A percentile compares a stretch with the other conserved stretches of the same genome.
Conservation (phyloP, 2,797 vertebrate species). For the Mormyrus hasselquistii region DNA sequence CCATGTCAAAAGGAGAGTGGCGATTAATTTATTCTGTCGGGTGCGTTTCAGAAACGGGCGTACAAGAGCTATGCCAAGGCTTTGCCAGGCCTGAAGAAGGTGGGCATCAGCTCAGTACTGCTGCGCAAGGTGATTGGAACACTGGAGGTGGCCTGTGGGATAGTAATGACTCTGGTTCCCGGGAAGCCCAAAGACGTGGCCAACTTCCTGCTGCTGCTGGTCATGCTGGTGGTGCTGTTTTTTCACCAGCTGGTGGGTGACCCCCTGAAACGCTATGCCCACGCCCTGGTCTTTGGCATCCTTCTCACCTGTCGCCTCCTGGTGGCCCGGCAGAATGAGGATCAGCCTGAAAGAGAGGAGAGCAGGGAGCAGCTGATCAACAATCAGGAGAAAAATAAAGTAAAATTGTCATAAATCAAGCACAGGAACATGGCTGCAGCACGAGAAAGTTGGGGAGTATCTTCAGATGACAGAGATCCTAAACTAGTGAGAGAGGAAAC, state of each 20-base stretch:
- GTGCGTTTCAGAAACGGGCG: constrained; percentile 82
- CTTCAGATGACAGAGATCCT: constrained; percentile 46
- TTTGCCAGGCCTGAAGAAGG: constrained; percentile 86
- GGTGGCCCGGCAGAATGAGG: constrained; percentile 91
- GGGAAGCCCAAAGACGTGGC: constrained; percentile 92
- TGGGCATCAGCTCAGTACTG: constrained; percentile 90
- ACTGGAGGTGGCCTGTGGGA: constrained; percentile 86
- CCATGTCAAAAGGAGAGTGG: neutral
- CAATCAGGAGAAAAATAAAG: constrained; percentile 86
- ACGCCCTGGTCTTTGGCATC: constrained; percentile 96
- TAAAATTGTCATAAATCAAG: constrained; percentile 81
- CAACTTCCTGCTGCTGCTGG: constrained; percentile 90
- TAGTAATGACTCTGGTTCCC: constrained; percentile 89
- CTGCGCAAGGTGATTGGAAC: constrained; percentile 94
- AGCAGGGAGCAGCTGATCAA: constrained; percentile 66
- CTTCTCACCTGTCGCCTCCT: constrained; percentile 93
- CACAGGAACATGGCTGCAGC: constrained; percentile 13
- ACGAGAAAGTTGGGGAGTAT: constrained; percentile 30
- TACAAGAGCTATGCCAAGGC: constrained; percentile 97
- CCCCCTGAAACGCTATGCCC: constrained; percentile 92
- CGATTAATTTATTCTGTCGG: neutral
- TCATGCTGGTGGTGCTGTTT: constrained; percentile 91
- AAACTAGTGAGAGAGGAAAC: constrained; percentile 41
- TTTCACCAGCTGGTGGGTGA: constrained; percentile 97
- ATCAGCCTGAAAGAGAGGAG: constrained; percentile 70